Percentiles rank a stretch among this genome's conserved stretches.
These are phyloP conservation scores for Menidia beryllina DNA, from an alignment of 2,113 vertebrate species.

Conservation along the genomic window DNA sequence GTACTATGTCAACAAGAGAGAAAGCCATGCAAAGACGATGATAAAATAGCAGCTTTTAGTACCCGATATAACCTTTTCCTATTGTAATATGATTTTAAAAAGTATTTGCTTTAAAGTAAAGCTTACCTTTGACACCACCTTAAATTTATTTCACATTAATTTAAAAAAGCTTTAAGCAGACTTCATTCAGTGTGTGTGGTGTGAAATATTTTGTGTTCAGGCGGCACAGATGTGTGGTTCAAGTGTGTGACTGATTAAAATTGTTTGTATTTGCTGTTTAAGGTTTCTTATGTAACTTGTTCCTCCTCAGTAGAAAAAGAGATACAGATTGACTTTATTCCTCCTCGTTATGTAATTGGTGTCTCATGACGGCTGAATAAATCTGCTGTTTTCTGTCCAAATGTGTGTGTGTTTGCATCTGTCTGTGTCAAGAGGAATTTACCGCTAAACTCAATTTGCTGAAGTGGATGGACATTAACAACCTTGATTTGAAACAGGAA, in stretches of 20 bases:
- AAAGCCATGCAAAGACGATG: not conserved
- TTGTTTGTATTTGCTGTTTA: not conserved
- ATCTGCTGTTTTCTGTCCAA: slow-evolving; percentile 33
- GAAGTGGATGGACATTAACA: not conserved
- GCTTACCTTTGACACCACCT: not conserved
- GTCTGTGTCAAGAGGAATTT: not conserved
- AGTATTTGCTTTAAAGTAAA: not conserved
- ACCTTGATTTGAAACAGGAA: not conserved
- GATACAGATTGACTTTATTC: slow-evolving; percentile 22
- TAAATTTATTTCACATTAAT: not conserved
- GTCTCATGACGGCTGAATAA: slow-evolving; percentile 45
- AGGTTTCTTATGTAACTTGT: slow-evolving; percentile 13
- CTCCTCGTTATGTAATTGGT: slow-evolving; percentile 15
- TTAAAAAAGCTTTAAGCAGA: not conserved
- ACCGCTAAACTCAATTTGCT: not conserved
- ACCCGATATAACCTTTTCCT: not conserved
- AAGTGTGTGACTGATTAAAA: not conserved
- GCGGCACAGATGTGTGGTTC: slow-evolving; percentile 2
- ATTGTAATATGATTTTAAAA: not conserved
- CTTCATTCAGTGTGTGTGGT: not conserved
- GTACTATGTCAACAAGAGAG: not conserved
- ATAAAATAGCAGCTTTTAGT: not conserved
- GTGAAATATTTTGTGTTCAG: not conserved
- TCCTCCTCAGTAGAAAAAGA: slow-evolving; percentile 19
- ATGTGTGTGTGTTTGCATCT: not conserved